phyloP scores from a whole-genome alignment of 2,888 invertebrate genomes.

The Crossocerus cetratus region DNA sequence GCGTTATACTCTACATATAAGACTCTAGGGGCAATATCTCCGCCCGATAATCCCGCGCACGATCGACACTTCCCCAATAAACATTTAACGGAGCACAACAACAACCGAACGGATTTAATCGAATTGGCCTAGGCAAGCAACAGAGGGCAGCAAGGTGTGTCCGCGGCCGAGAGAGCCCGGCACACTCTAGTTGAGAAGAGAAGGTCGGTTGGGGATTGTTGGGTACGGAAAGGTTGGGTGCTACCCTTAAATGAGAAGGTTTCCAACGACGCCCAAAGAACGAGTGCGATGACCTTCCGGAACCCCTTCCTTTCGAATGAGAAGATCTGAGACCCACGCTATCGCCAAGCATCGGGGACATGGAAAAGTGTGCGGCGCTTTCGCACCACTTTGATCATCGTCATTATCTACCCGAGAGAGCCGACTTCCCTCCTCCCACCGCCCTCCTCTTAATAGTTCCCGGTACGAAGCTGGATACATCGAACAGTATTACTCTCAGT shows the following conservation, averaged over 20 bases:
- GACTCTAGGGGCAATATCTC: slow-evolving; percentile 16
- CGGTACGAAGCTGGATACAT: too few species aligned
- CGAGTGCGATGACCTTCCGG: slow-evolving; percentile 8
- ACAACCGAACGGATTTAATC: slow-evolving; percentile 49
- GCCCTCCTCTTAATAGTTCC: too few species aligned
- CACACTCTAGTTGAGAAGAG: neutral
- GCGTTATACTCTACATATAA: slow-evolving; percentile 5
- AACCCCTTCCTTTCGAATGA: neutral
- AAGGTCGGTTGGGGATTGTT: slow-evolving; percentile 3
- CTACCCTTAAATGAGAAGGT: neutral
- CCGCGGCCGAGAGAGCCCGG: slow-evolving; percentile 17
- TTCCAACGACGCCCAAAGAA: neutral
- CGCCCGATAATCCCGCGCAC: slow-evolving; percentile 14
- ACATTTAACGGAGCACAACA: slow-evolving; percentile 44
- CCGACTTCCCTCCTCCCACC: too few species aligned
- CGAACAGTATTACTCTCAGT: too few species aligned
- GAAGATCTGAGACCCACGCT: slow-evolving; percentile 5
- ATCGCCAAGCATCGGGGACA: slow-evolving; percentile 17
- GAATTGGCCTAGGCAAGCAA: slow-evolving; percentile 32
- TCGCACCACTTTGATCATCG: slow-evolving; percentile 20
- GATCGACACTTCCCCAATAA: slow-evolving; percentile 45
- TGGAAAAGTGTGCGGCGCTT: neutral
- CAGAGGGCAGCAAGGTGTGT: slow-evolving; percentile 9
- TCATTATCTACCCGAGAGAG: neutral
- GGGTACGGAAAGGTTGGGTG: neutral